Base-by-base conservation (phyloP, 2,797 vertebrate genomes). In the Silurus lanzhouensis region DNA sequence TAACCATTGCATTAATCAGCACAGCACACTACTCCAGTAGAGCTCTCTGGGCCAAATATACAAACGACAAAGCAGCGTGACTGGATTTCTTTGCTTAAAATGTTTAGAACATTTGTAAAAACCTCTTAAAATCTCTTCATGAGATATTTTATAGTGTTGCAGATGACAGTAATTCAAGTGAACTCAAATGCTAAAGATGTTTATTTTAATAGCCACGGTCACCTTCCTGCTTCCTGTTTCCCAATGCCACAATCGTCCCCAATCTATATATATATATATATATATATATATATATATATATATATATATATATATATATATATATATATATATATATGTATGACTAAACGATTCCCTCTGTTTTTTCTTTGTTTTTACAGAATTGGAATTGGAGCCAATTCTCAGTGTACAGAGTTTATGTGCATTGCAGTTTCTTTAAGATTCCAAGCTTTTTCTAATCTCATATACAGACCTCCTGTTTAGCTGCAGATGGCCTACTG, bases 401-500 rank as follows among this genome's bases (percentile, higher is more conserved):
- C 67, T 83, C 15, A 57, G 27, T 58, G 31, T 79, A 38, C 46
- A 68, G 48, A 31, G 46, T 3, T 13, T 17, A 20, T 71, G 22
- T 70, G 48, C 6, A 2, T 25, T 25, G 15, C 52, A 31, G 58
- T 58, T 20, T 74, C 46, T 55, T 63, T 63, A 74, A 63, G 57
- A 60, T 60, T 70, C 60, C 19, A n/a, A 63, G 60, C 38, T 58
- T 25, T 85, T 27, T 81, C 91, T 91, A 91, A 89, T 91, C 92
- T 91, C 83, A 83, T 86, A 74, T 89, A 89, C 7, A 63, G 82
- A 83, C 82, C 82, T 83, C 82, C 71, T 83, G 82, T 70, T 75
- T 86, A 91, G 89, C 86, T 76, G 88, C 89, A 88, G 48, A 90
- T 93, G 91, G 93, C 90, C 22, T 52, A 85, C 85, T 87, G 92